Percentiles rank a stretch among this genome's conserved stretches.
These are phyloP conservation scores for Mormyrus lacerda DNA, from an alignment of 2,113 vertebrate species.

Conservation along the genomic window DNA sequence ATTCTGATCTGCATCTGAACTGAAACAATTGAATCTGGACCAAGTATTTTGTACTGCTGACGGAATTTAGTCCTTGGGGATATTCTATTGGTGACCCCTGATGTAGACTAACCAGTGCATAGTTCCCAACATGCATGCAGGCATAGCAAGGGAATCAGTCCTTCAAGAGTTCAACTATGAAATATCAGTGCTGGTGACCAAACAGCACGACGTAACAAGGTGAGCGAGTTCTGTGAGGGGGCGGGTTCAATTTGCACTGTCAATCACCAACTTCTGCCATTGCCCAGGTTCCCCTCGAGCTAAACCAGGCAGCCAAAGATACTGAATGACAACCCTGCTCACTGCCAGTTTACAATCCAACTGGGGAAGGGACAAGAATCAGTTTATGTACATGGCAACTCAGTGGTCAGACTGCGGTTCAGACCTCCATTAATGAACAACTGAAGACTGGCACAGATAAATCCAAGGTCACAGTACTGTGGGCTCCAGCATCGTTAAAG, in stretches of 20 bases:
- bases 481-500: not conserved
- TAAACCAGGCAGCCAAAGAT: not conserved
- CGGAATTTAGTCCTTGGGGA: not conserved
- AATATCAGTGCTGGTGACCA: not conserved
- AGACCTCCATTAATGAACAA: not conserved
- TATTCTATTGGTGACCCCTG: not conserved
- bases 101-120: not conserved
- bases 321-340: not conserved
- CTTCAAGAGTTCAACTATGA: not conserved
- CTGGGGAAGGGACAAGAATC: not conserved
- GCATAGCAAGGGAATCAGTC: not conserved
- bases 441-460: not conserved
- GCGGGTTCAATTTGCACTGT: not conserved
- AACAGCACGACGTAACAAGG: not conserved
- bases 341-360: not conserved
- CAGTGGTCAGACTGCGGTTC: not conserved
- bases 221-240: not conserved
- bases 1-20: not conserved
- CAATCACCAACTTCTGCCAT: not conserved
- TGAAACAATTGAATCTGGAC: not conserved
- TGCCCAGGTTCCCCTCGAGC: not conserved
- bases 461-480: not conserved
- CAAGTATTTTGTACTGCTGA: not conserved
- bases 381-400: not conserved
- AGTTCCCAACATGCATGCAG: not conserved